Percentiles rank a stretch among this genome's conserved stretches.
These are phyloP conservation scores for Eumacrocentrus americanus DNA, from an alignment of 2,888 invertebrate species.

Conservation along the genomic window DNA sequence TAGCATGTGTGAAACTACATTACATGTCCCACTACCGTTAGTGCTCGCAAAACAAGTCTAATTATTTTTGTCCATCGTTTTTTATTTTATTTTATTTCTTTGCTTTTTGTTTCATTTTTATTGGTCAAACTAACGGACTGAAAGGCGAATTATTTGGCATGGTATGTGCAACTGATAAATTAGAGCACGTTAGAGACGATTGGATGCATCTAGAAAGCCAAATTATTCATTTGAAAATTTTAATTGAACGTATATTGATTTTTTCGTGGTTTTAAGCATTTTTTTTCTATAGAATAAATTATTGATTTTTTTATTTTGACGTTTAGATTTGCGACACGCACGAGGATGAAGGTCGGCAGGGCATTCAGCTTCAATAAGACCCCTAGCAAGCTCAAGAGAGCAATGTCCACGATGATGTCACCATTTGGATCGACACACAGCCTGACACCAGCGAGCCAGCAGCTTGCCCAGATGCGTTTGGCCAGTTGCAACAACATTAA, in stretches of 20 bases:
- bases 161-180: no score
- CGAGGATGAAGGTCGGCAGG: slow-evolving; percentile 86
- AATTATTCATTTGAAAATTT: no score
- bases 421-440: slow-evolving; percentile 87
- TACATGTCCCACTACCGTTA: slow-evolving; percentile 61
- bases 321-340: slow-evolving; percentile 75
- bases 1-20: slow-evolving; percentile 62
- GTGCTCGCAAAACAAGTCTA: slow-evolving; percentile 61
- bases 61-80: slow-evolving; percentile 43
- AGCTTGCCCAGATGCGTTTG: slow-evolving; percentile 83
- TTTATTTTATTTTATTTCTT: slow-evolving; percentile 16
- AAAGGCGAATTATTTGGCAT: background rate
- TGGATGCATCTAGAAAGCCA: no score
- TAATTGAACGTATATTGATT: background rate
- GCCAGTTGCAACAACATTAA: slow-evolving; percentile 87
- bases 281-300: slow-evolving; percentile 9
- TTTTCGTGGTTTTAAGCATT: background rate
- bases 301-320: no score
- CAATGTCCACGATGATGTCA: slow-evolving; percentile 93
- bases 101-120: slow-evolving; percentile 37
- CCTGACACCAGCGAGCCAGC: slow-evolving; percentile 77
- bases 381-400: slow-evolving; percentile 89
- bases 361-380: slow-evolving; percentile 96
- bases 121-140: no score
- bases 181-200: no score